Conservation (phyloP, 1,140 invertebrate species). For the Drosophila arizonae region DNA sequence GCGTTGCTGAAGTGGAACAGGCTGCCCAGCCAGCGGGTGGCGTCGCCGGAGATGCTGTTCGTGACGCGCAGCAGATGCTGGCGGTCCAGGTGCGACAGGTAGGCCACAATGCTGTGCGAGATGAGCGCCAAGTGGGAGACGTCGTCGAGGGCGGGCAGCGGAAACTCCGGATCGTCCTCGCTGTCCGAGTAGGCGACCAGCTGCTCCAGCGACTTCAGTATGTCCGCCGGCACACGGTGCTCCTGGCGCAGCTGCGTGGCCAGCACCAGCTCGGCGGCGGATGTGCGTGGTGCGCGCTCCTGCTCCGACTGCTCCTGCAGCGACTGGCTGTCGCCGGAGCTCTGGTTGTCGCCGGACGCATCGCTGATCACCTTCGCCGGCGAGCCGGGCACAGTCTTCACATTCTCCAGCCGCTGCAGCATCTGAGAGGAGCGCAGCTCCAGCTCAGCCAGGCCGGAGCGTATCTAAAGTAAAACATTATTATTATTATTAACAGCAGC, state of each 20-base stretch:
- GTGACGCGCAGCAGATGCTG: slow-evolving; percentile 74
- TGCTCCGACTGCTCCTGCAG: slow-evolving; percentile 14
- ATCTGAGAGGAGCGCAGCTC: slow-evolving; percentile 78
- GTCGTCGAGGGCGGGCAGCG: slow-evolving; percentile 77
- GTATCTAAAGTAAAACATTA: slow-evolving; percentile 60
- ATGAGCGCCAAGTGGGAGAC: slow-evolving; percentile 81
- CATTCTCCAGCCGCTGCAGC: slow-evolving; percentile 77
- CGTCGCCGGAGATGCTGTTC: slow-evolving; percentile 75
- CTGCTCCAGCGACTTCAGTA: slow-evolving; percentile 73
- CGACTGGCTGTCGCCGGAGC: slow-evolving; percentile 10
- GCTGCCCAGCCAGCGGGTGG: slow-evolving; percentile 76
- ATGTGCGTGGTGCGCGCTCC: background rate
- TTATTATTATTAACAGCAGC: background rate
- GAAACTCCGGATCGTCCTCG: slow-evolving; percentile 80
- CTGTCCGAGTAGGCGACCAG: slow-evolving; percentile 79
- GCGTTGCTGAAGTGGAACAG: slow-evolving; percentile 73
- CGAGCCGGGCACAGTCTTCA: slow-evolving; percentile 57
- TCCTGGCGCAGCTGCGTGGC: slow-evolving; percentile 58
- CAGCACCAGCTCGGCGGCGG: slow-evolving; percentile 27
- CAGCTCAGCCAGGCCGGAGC: slow-evolving; percentile 78
- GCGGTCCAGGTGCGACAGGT: slow-evolving; percentile 74
- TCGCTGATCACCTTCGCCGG: slow-evolving; percentile 21
- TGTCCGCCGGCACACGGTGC: slow-evolving; percentile 75
- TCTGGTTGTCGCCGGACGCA: slow-evolving; percentile 8
- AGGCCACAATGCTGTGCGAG: slow-evolving; percentile 81